Evolutionary conservation across 2,888 invertebrate genomes (phyloP), one percentile per base, ranked within the genome.

Genomic region (Campoplex capitator): DNA sequence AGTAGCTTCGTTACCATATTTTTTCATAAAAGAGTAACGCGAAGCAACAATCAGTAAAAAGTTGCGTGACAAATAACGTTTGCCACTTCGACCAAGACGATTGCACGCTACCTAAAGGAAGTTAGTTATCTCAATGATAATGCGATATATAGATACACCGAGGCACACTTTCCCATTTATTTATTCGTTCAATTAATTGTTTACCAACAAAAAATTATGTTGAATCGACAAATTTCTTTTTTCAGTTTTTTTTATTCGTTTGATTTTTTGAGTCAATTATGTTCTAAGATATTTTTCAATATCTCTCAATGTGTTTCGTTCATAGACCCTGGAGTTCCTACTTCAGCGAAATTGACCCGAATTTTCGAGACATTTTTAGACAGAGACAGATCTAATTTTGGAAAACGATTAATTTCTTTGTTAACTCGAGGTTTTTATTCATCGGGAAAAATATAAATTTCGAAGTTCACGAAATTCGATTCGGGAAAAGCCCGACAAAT

Each of bases 51-150:
- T 23, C 70, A 79, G 83, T 81, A 62, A 82, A 87, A 82, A 84
- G 82, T 54, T 82, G 86, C 86, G 77, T 81, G 81, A 84, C 81
- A 86, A 86, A 81, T 81, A 84, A 74, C 81, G 81, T 86, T 86
- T 68, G 80, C 79, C 71, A 71, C 76, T 42, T 67, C 83, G 67
- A 58, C 65, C 45, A 35, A 56, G 75, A 74, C 54, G 35, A 38
- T 75, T 84, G 56, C 85, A 78, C 83, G 89, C 90, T 92, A 92
- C 92, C 92, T 90, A 83, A 90, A 92, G 92, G 92, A 92, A 92
- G 91, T 91, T 86, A 83, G 88, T 68, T 91, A 90, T 91, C 91
- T 91, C 51, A n/a, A 48, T 54, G 42, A 68, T 65, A 67, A 78
- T 68, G 35, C 77, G 13, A 67, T 38, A 38, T 51, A 23, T 16